Conservation (phyloP, 1,140 invertebrate genomes). For the Scaptomyza graminum region DNA sequence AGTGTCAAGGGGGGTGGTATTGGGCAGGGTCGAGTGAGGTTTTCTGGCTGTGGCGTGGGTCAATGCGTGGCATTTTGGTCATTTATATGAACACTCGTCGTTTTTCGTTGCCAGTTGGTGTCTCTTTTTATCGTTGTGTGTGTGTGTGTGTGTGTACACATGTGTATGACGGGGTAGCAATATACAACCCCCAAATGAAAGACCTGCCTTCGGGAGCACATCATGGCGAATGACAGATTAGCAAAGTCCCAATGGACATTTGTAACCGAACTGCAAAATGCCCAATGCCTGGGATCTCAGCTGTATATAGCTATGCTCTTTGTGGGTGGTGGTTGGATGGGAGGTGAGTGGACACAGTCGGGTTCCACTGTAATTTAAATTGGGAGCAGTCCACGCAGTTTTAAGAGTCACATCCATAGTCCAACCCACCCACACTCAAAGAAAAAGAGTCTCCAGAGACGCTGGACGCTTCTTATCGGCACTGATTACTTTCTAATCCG, state of each 20-base stretch:
- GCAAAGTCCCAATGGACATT: slow-evolving; percentile 82
- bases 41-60: slow-evolving; percentile 61
- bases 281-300: slow-evolving; percentile 25
- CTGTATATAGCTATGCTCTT: neutral
- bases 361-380: slow-evolving; percentile 66
- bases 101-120: slow-evolving; percentile 73
- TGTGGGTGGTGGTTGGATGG: neutral
- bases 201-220: slow-evolving; percentile 76
- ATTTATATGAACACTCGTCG: slow-evolving; percentile 83
- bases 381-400: slow-evolving; percentile 41
- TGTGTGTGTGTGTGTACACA: slow-evolving; percentile 43
- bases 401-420: no score
- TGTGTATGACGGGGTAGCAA: slow-evolving; percentile 47
- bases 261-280: slow-evolving; percentile 73
- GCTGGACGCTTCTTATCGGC: slow-evolving; percentile 74
- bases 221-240: slow-evolving; percentile 83
- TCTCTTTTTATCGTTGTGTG: slow-evolving; percentile 35
- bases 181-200: slow-evolving; percentile 63
- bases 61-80: slow-evolving; percentile 82
- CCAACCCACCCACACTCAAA: slow-evolving; percentile 17
- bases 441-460: slow-evolving; percentile 61
- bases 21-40: slow-evolving; percentile 29
- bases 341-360: slow-evolving; percentile 8
- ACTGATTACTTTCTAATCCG: slow-evolving; percentile 82
- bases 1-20: neutral